Percentiles rank a stretch among this genome's conserved stretches.
Conservation (phyloP, 2,888 invertebrate genomes). For the Drosophila robusta region DNA sequence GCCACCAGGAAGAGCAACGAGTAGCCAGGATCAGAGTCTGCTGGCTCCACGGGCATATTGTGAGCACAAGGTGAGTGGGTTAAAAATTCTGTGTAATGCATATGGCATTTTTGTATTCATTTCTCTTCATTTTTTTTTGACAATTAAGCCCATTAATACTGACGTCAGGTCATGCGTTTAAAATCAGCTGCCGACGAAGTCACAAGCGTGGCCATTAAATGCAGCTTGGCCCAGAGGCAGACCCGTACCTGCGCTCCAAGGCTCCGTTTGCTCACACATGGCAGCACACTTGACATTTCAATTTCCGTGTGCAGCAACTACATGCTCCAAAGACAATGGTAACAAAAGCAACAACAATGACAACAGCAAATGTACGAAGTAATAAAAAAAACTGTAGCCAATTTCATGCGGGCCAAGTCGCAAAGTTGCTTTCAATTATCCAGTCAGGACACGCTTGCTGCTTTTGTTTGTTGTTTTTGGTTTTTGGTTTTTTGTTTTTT, state of each 20-base stretch:
- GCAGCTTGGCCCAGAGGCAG: conserved; percentile 25
- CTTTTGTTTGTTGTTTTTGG: conserved; percentile 54
- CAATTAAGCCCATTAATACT: conserved; percentile 63
- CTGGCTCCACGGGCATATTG: conserved; percentile 1
- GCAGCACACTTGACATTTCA: conserved; percentile 71
- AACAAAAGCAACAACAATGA: conserved; percentile 24
- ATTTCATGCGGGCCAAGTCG: conserved; percentile 69
- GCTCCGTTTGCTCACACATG: conserved; percentile 44
- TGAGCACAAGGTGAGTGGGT: conserved; percentile 20
- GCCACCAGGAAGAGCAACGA: neutral
- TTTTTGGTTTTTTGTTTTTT: conserved; percentile 50
- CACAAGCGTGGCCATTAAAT: conserved; percentile 47
- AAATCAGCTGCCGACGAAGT: conserved; percentile 24
- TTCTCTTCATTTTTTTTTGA: conserved; percentile 16
- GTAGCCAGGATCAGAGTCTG: neutral
- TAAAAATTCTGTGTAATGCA: conserved; percentile 40
- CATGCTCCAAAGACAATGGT: conserved; percentile 43
- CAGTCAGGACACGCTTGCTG: conserved; percentile 72
- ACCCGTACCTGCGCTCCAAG: conserved; percentile 1
- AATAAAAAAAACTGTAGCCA: conserved; percentile 52
- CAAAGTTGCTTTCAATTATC: conserved; percentile 81
- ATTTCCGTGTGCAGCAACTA: conserved; percentile 63
- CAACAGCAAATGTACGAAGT: conserved; percentile 20
- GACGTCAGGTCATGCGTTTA: conserved; percentile 5
- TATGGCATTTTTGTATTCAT: conserved; percentile 6